Evolutionary conservation across 2,888 invertebrate species (phyloP), one percentile per base, ranked within the genome.

Genomic region (Noctuana brunneofusca): DNA sequence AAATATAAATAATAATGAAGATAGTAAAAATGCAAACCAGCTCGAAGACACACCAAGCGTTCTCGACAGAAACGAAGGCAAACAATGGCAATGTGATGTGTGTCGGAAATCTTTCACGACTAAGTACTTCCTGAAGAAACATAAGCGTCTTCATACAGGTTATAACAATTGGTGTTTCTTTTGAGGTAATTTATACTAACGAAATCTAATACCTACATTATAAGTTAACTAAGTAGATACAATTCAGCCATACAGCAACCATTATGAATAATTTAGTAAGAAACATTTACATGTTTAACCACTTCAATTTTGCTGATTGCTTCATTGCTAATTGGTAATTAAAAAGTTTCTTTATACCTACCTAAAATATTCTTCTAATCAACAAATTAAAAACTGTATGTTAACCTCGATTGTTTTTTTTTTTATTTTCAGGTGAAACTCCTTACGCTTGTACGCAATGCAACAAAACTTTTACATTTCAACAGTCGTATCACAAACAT

Each of bases 401-500:
- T 27, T 27, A 6, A 27, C 3, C 27, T 2, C 27, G 27, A 27
- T 27, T 27, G 8, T 27, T 27, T n/a, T 35, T 35, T 16, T 16
- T 54, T 41, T 58, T 54, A 46, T 63, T 67, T 68, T 66, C 92
- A 94, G 96, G 97, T 64, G 97, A 97, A 92, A 97, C 96, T 93
- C 97, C 97, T 0, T 97, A 97, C 78, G 94, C 94, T 20, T 97
- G 97, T 76, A 92, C 93, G 53, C 94, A 95, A 71, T 97, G 97
- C 79, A 95, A 95, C 69, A 96, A 96, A 81, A 96, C 95, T 11
- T 97, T 97, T 83, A 97, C 97, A 55, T 97, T 97, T 86, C 97
- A 97, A 86, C 97, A 97, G 75, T 97, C 97, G 0, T 97, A 96
- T 83, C 97, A 97, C 81, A 97, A 97, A 79, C 97, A 97, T 84